A percentile compares a stretch with the other conserved stretches of the same genome.
These are phyloP conservation scores for Daphoenositta chrysoptera DNA, from an alignment of 2,113 vertebrate genomes.

Conservation along the genomic window DNA sequence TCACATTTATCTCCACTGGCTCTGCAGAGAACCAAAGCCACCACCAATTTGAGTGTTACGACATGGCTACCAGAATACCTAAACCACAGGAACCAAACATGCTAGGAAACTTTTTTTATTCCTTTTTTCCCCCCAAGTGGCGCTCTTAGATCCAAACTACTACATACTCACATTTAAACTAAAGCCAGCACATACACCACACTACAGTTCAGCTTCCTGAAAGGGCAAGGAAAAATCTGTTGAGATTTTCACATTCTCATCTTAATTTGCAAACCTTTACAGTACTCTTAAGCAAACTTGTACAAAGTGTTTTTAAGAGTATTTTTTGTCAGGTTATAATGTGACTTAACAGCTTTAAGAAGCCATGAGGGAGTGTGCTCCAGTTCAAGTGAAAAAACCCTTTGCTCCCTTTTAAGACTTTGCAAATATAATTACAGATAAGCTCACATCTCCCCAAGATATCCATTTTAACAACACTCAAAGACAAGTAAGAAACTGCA, in stretches of 20 bases:
- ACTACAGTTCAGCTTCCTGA: neutral
- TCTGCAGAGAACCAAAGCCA: neutral
- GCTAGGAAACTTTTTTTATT: rapidly evolving
- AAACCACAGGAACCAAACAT: neutral
- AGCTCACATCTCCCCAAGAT: neutral
- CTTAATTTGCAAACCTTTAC: neutral
- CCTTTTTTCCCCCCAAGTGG: rapidly evolving
- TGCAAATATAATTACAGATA: neutral
- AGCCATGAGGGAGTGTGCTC: neutral
- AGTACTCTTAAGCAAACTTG: neutral
- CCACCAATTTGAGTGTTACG: neutral
- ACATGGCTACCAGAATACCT: neutral
- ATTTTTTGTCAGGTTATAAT: neutral
- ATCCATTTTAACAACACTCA: neutral
- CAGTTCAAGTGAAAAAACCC: neutral
- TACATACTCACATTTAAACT: neutral
- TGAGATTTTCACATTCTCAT: neutral
- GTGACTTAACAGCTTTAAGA: neutral
- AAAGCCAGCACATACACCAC: neutral
- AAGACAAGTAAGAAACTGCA: neutral
- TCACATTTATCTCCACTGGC: neutral
- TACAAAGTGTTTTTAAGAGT: neutral
- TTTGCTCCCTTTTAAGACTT: neutral
- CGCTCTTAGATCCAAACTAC: neutral
- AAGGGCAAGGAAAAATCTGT: neutral